Base-by-base conservation (phyloP, 2,797 vertebrate genomes). In the Channallabes apus region DNA sequence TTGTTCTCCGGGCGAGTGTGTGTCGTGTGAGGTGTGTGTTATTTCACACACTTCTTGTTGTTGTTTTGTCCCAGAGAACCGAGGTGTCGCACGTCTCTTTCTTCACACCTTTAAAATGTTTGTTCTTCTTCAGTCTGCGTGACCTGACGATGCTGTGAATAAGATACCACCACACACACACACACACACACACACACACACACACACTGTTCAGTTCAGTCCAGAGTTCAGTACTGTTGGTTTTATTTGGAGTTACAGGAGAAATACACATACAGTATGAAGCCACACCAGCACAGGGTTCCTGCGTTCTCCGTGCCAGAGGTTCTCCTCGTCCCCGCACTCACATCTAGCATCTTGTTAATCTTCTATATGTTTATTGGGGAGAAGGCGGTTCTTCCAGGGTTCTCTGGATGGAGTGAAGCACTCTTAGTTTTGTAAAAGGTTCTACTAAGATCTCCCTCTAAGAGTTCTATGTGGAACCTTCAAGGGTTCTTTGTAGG, bases 101-200 rank as follows among this genome's bases (percentile, higher is more conserved):
- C 54, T 58, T 76, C 54, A 76, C 73, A 76, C 8, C 27, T 58
- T 76, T 58, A 32, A 58, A 56, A 46, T 1, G 11, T 6, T 51
- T n/a, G 22, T n/a, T 51, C 27, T 76, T 8, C 51, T 76, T 76
- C 8, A 32, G 22, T 58, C 73, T 32, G 18, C 20, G 54, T 58
- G 73, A 76, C 51, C 54, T 35, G 73, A 51, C 17, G 46, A 73
- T 54, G 72, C n/a, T 7, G 3, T 7, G 35, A 22, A 51, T 76
- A 8, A 76, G 58, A 76, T 56, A 32, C 71, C 38, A 46, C 24
- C 4, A 72, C 71, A 73, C 71, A 73, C 71, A 73, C 71, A 75
- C n/a, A 61, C 76, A 78, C 76, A 78, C 76, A 78, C 54, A 78
- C 71, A 72, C 71, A 51, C 68, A 38, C 68, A 71, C 68, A 73